phyloP scores from a whole-genome alignment of 1,140 invertebrate genomes.

The Nomia melanderi region DNA sequence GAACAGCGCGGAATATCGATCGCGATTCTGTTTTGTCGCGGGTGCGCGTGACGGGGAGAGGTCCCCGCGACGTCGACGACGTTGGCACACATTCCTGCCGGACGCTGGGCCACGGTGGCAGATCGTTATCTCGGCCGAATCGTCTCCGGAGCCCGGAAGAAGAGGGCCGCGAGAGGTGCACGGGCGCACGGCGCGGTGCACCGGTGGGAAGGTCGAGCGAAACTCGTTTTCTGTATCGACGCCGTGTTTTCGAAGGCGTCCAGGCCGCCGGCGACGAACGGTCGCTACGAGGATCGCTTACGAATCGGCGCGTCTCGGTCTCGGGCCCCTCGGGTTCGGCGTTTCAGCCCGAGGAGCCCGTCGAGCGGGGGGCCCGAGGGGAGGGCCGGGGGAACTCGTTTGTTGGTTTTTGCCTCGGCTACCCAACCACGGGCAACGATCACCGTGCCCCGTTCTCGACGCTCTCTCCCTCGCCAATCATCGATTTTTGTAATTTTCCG shows the following conservation, averaged over 20 bases:
- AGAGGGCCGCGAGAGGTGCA: not conserved
- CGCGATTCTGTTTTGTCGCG: constrained; percentile 56
- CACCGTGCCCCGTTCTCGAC: constrained; percentile 29
- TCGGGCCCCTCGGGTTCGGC: constrained; percentile 6
- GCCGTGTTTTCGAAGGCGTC: constrained; percentile 52
- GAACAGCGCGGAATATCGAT: constrained; percentile 45
- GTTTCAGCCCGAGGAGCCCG: constrained; percentile 29
- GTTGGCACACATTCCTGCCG: constrained; percentile 58
- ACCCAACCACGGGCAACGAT: constrained; percentile 48
- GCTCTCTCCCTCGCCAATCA: constrained; percentile 61
- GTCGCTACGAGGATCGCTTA: constrained; percentile 59
- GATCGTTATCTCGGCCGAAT: constrained; percentile 57
- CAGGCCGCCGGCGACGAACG: constrained; percentile 49
- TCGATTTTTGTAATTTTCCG: constrained; percentile 70
- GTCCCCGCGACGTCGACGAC: not conserved
- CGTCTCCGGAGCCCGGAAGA: constrained; percentile 65
- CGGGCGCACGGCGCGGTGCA: not conserved
- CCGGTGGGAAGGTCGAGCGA: constrained; percentile 57
- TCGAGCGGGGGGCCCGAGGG: constrained; percentile 47
- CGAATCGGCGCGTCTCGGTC: constrained; percentile 41
- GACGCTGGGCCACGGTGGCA: constrained; percentile 45
- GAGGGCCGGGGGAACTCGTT: constrained; percentile 70
- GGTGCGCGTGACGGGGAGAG: constrained; percentile 44
- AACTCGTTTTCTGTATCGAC: constrained; percentile 62
- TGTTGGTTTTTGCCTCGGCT: constrained; percentile 71